Evolutionary conservation across 2,888 invertebrate species (phyloP), one percentile per base, ranked within the genome.

Genomic region (Leucozona laternaria): DNA sequence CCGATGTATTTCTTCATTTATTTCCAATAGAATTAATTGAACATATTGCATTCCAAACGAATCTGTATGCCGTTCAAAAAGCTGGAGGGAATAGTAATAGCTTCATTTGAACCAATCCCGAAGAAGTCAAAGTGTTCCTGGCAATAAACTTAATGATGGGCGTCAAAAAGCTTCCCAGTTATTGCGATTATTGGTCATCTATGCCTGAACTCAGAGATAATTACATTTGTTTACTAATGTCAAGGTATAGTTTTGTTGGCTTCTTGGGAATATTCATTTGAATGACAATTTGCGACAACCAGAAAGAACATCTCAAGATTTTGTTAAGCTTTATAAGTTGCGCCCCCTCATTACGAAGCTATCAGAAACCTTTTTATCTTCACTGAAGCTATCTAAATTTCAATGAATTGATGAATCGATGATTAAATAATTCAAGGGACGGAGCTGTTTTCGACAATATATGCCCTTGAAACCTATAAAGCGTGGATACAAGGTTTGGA

Each of bases 361-460:
- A 4, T 70, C 70, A 5, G n/a, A 28, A 55, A 70, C 55, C 13
- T 50, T 43, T 55, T 28, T 40, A 28, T 70, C 70, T 8, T 55
- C 53, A n/a, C n/a, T 43, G 13, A 55, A 40, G 25, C 70, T 11
- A 48, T 66, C 43, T 5, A 17, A 66, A 34, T 20, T 50, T 31
- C 88, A 88, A 75, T 68, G 88, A 10, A 81, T 89, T n/a, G 89
- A 90, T 71, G 89, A 90, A 80, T 80, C 82, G 4, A 90, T 90
- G 89, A 88, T 89, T n/a, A 88, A 86, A 64, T n/a, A n/a, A n/a
- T 90, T 89, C 66, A 89, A 89, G 79, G 90, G 89, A 20, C 66
- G 89, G n/a, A 78, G n/a, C n/a, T n/a, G n/a, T n/a, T n/a, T n/a
- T n/a, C n/a, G n/a, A n/a, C n/a, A n/a, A n/a, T n/a, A n/a, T n/a